Evolutionary conservation across 2,888 invertebrate species (phyloP), one percentile per base, ranked within the genome.

Genomic region (Pachycephus smyrnensis): DNA sequence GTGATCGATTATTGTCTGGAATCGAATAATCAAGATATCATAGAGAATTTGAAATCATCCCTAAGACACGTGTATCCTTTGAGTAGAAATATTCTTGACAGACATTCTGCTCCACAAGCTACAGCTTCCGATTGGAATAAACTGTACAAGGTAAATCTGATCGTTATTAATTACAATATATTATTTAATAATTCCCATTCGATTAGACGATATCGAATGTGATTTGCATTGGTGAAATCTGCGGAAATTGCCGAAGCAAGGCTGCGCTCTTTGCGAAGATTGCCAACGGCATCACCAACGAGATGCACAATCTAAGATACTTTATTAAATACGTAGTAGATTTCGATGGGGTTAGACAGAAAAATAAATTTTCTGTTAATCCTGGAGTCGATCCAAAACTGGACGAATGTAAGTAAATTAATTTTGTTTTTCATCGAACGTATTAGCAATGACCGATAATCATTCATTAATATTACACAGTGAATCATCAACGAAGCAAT

Each of bases 251-350:
- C 76, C 82, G 80, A 4, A 76, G 82, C 1, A 78, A 77, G 0
- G 79, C 82, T 3, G 73, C 79, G 1, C 78, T 90, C 23, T 90
- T 90, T 80, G 78, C 35, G 4, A 87, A 89, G 84, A 87, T 93
- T 79, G 89, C 88, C 6, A 86, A 87, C 1, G 88, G 89, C 71
- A 89, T 93, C 40, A 92, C 92, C 32, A 91, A 92, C 68, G 92
- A 92, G 68, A 89, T 94, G 75, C 92, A 92, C 78, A 90, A 94
- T 88, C 93, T 96, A 87, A 95, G 95, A 77, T 92, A 95, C 77
- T 94, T 95, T 77, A 95, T 97, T 90, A 94, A 94, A 82, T 93
- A 94, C 84, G 94, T 96, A n/a, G 93, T 96, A 80, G 96, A 96
- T 89, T 95, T 95, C 88, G 94, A 94, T 79, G 92, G 93, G 68